phyloP scores from a whole-genome alignment of 2,113 vertebrate species.

The Corythornis madagascariensis region DNA sequence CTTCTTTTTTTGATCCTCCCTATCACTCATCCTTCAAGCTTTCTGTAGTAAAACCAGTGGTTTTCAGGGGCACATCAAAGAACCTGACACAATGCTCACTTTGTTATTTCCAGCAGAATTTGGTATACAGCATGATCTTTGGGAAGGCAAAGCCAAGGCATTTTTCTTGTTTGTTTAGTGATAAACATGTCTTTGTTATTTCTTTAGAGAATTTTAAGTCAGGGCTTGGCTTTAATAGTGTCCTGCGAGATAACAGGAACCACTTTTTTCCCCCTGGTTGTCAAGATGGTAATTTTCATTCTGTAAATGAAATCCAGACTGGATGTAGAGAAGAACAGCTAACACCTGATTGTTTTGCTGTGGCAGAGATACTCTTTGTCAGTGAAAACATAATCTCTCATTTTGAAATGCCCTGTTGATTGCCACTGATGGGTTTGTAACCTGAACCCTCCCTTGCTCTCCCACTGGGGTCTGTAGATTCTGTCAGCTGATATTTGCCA shows the following conservation, averaged over 20 bases:
- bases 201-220: slow-evolving; percentile 16
- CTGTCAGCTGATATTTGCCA: slow-evolving; percentile 3
- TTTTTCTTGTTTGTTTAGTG: background rate
- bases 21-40: slow-evolving; percentile 35
- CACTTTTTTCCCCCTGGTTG: background rate
- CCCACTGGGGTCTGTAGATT: background rate
- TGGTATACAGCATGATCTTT: background rate
- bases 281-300: background rate
- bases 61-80: slow-evolving; percentile 40
- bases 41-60: slow-evolving; percentile 1
- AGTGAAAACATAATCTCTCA: background rate
- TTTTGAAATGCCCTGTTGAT: slow-evolving; percentile 10
- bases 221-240: background rate
- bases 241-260: slow-evolving; percentile 23
- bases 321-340: background rate
- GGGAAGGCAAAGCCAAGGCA: slow-evolving; percentile 46
- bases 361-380: background rate
- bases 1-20: background rate
- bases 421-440: background rate
- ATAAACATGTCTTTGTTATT: background rate
- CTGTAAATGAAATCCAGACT: background rate
- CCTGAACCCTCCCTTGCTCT: background rate
- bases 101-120: slow-evolving; percentile 34
- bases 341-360: background rate
- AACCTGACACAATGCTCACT: slow-evolving; percentile 13